Evolutionary conservation across 2,797 vertebrate genomes (phyloP).

Genomic region (Hippoglossus hippoglossus): DNA sequence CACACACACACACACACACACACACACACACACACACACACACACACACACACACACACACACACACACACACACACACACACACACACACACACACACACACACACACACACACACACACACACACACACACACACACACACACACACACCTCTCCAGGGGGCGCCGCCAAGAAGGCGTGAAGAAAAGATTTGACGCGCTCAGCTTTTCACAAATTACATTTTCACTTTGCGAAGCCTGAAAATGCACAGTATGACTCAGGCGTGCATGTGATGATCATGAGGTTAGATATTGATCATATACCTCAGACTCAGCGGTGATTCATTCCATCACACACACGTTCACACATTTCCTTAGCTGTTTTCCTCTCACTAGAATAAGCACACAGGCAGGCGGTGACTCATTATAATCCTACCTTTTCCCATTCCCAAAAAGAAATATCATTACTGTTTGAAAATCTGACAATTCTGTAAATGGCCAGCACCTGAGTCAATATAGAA

Average conservation of each 20-base stretch:
- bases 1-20: slow-evolving; percentile 6
- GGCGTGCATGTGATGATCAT: slow-evolving; percentile 25
- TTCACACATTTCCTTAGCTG: slow-evolving; percentile 6
- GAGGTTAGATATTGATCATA: slow-evolving; percentile 43
- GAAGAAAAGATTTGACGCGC: slow-evolving; percentile 9
- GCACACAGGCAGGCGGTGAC: background rate
- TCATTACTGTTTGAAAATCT: background rate
- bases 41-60: no score
- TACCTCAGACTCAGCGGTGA: slow-evolving; percentile 36
- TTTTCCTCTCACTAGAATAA: slow-evolving; percentile 21
- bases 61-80: no score
- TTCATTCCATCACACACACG: slow-evolving; percentile 29
- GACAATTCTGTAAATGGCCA: slow-evolving; percentile 1
- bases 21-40: no score
- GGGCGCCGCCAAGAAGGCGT: slow-evolving; percentile 2
- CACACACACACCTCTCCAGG: slow-evolving; percentile 13
- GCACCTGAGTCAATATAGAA: slow-evolving; percentile 1
- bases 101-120: no score
- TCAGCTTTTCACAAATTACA: slow-evolving; percentile 25
- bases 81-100: no score
- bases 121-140: no score
- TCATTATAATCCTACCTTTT: background rate
- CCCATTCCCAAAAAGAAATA: background rate
- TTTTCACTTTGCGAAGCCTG: slow-evolving; percentile 19
- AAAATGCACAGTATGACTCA: slow-evolving; percentile 50